phyloP scores from a whole-genome alignment of 1,140 invertebrate species.

The Solen grandis region DNA sequence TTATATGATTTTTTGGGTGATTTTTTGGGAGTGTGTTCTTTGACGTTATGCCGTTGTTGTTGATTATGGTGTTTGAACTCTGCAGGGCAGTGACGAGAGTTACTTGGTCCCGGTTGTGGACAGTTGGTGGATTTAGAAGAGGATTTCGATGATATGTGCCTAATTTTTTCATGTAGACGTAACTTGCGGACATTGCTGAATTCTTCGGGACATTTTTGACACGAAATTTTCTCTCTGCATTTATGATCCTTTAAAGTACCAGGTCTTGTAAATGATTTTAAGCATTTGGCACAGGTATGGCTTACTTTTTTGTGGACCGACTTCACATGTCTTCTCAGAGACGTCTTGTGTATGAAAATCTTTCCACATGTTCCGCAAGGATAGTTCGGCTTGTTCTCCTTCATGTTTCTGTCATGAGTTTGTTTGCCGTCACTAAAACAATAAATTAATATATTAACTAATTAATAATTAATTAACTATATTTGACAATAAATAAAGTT shows the following conservation, averaged over 20 bases:
- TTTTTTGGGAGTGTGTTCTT: not conserved
- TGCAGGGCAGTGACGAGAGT: not conserved
- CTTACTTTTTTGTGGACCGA: not conserved
- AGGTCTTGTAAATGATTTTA: not conserved
- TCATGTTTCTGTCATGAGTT: too few species aligned
- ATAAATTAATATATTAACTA: too few species aligned
- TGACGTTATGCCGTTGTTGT: not conserved
- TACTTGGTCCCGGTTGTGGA: too few species aligned
- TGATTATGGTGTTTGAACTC: not conserved
- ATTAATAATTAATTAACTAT: too few species aligned
- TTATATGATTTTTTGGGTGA: not conserved
- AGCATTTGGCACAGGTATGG: too few species aligned
- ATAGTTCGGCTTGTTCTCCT: too few species aligned
- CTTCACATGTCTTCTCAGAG: not conserved
- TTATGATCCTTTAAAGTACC: not conserved
- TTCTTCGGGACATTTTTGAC: not conserved
- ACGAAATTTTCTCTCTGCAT: not conserved
- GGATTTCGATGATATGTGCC: not conserved
- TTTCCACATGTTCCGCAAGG: too few species aligned
- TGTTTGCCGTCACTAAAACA: too few species aligned
- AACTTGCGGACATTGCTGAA: not conserved
- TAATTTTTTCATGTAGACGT: not conserved
- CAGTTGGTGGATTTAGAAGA: not conserved
- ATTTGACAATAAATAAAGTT: too few species aligned
- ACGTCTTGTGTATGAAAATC: not conserved